Evolutionary conservation across 1,140 invertebrate species (phyloP).

Genomic region (Eriosoma lanigerum): DNA sequence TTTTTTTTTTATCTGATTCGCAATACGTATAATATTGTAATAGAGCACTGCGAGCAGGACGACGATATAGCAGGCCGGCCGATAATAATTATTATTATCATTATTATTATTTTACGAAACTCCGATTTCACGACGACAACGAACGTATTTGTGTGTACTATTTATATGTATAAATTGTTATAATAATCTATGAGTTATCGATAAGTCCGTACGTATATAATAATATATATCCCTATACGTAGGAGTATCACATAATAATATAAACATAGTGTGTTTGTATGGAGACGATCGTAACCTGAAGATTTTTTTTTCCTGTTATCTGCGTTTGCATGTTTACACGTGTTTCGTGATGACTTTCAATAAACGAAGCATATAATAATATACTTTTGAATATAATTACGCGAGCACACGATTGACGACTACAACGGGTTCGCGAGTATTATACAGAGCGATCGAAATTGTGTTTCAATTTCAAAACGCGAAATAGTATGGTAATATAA

Average conservation of each 20-base stretch:
- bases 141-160: background rate
- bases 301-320: constrained; percentile 11
- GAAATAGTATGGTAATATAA: too few species aligned
- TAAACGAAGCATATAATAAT: background rate
- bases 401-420: background rate
- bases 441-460: too few species aligned
- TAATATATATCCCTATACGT: background rate
- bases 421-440: background rate
- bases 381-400: constrained; percentile 11
- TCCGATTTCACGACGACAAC: background rate
- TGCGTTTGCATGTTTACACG: constrained; percentile 19
- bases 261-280: background rate
- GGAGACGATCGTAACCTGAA: background rate
- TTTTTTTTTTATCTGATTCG: background rate
- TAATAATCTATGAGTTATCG: constrained; percentile 9
- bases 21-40: too few species aligned
- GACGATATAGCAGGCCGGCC: too few species aligned
- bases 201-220: background rate
- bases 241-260: background rate
- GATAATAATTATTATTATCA: background rate
- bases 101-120: background rate
- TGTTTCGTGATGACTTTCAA: constrained; percentile 30
- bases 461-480: too few species aligned
- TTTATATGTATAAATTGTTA: background rate
- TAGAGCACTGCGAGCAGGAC: too few species aligned